These are phyloP conservation scores for Drosophila helvetica DNA, from an alignment of 2,888 invertebrate species.

Conservation along the genomic window DNA sequence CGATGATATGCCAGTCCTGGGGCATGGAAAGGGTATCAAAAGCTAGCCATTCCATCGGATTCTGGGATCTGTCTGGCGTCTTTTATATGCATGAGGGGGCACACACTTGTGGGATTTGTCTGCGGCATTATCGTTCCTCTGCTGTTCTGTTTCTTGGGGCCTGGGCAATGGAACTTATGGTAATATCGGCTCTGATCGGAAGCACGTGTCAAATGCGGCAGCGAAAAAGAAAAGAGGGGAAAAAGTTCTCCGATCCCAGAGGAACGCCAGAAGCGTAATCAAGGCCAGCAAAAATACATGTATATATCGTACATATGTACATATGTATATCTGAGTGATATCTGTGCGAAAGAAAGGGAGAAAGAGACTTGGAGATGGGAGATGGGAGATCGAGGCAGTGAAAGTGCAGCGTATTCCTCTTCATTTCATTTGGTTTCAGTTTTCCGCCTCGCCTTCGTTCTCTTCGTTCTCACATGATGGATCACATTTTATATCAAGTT, in stretches of 20 bases:
- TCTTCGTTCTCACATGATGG: conserved; percentile 48
- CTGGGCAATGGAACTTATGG: conserved; percentile 49
- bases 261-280: background rate
- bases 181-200: conserved; percentile 73
- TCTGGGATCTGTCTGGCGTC: background rate
- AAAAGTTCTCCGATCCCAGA: background rate
- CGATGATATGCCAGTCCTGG: too few species aligned
- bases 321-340: background rate
- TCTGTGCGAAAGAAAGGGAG: background rate
- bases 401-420: conserved; percentile 22
- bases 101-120: conserved; percentile 75
- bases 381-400: conserved; percentile 12
- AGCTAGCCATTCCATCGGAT: background rate
- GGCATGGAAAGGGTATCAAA: background rate
- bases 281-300: background rate
- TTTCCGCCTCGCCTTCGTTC: background rate
- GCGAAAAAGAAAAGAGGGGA: background rate
- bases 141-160: background rate
- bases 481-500: conserved; percentile 50
- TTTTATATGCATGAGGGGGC: conserved; percentile 71
- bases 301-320: background rate
- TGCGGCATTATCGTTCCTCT: conserved; percentile 29
- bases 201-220: conserved; percentile 83
- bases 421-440: background rate
- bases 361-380: background rate